Evolutionary conservation across 2,888 invertebrate genomes (phyloP).

Genomic region (Argyresthia goedartella): DNA sequence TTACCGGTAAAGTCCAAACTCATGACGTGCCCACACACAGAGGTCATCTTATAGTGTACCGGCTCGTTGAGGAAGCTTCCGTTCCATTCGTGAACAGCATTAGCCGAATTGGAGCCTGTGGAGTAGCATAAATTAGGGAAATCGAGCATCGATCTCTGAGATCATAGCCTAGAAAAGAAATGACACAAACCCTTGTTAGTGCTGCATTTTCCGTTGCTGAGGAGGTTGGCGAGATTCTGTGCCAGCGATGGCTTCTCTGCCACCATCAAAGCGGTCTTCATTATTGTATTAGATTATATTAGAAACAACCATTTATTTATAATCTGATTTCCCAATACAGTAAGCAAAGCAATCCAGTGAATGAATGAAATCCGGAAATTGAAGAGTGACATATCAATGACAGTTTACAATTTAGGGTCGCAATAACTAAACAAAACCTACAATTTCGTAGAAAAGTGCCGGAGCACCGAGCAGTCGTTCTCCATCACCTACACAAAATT

Average conservation of each 20-base stretch:
- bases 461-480: no score
- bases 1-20: constrained; percentile 91
- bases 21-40: constrained; percentile 99
- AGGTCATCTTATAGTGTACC: constrained; percentile 93
- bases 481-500: no score
- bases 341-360: neutral
- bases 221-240: constrained; percentile 91
- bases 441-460: no score
- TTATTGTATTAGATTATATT: constrained; percentile 27
- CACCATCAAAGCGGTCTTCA: constrained; percentile 95
- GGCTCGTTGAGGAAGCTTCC: constrained; percentile 82
- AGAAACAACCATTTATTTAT: no score
- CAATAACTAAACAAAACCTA: no score
- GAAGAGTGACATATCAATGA: neutral
- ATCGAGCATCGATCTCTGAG: neutral
- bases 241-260: constrained; percentile 99
- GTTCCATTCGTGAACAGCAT: constrained; percentile 95
- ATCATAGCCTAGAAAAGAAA: constrained; percentile 2
- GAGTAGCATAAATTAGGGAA: neutral
- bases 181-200: constrained; percentile 78
- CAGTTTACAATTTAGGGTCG: neutral
- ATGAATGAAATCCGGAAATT: neutral
- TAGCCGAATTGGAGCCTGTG: constrained; percentile 87
- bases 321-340: no score
- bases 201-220: constrained; percentile 87